Percentiles rank a stretch among this genome's conserved stretches.
Evolutionary conservation across 2,888 invertebrate genomes (phyloP).

Genomic region (Alviniconcha strummeri): DNA sequence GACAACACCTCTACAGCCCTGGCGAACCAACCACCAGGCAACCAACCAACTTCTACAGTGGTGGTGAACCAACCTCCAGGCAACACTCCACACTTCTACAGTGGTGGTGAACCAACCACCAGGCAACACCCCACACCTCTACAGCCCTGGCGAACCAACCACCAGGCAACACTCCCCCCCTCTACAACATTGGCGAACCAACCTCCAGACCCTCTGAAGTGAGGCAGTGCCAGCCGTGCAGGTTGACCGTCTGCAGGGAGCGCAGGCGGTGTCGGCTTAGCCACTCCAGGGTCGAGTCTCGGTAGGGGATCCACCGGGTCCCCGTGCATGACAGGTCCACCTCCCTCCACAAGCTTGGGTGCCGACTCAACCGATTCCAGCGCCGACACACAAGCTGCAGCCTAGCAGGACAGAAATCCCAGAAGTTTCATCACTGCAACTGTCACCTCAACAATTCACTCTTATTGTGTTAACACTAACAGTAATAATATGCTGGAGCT

Average conservation of each 20-base stretch:
- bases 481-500: too few relatives aligned
- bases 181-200: too few relatives aligned
- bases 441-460: background rate
- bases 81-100: too few relatives aligned
- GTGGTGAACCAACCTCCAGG: too few relatives aligned
- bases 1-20: too few relatives aligned
- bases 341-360: conserved; percentile 31
- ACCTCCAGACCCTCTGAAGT: conserved; percentile 28
- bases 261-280: conserved; percentile 29
- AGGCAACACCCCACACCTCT: too few relatives aligned
- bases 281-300: conserved; percentile 34
- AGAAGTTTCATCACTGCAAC: background rate
- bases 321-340: conserved; percentile 34
- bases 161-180: too few relatives aligned
- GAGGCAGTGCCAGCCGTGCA: conserved; percentile 35
- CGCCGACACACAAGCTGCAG: conserved; percentile 34
- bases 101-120: too few relatives aligned
- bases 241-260: conserved; percentile 27
- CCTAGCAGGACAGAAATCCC: background rate
- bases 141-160: too few relatives aligned
- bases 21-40: too few relatives aligned
- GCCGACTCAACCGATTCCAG: conserved; percentile 31
- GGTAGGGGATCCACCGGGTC: conserved; percentile 32
- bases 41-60: too few relatives aligned
- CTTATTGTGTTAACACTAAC: too few relatives aligned